Evolutionary conservation across 1,140 invertebrate species (phyloP).

Genomic region (Apolygus lucorum): DNA sequence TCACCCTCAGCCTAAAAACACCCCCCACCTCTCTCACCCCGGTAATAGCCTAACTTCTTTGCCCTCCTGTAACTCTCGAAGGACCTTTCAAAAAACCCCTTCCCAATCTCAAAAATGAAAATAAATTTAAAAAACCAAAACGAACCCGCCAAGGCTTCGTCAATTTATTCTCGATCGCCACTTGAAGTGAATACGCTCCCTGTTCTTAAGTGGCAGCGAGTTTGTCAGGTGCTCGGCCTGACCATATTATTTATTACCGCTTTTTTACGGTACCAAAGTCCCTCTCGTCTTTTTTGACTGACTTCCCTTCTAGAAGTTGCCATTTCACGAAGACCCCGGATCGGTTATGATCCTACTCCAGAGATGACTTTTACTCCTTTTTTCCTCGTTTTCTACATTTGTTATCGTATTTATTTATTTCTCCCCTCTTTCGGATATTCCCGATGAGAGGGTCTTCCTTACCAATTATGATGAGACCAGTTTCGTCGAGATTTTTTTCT

Average conservation of each 20-base stretch:
- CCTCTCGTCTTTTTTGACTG: not conserved
- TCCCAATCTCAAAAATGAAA: not conserved
- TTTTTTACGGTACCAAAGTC: not conserved
- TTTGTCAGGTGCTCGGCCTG: not conserved
- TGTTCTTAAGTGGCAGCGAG: slow-evolving; percentile 15
- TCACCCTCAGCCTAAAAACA: not conserved
- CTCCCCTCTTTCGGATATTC: not conserved
- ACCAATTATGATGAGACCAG: not conserved
- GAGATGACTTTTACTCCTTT: not conserved
- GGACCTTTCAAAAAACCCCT: not conserved
- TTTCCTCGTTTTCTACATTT: not conserved
- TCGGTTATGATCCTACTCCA: not conserved
- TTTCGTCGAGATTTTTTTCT: too few relatives aligned
- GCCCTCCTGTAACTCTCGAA: not conserved
- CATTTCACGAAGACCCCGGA: not conserved
- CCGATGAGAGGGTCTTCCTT: not conserved
- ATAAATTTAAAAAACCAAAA: not conserved
- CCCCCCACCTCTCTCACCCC: not conserved
- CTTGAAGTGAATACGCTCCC: slow-evolving; percentile 15
- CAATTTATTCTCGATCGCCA: slow-evolving; percentile 19
- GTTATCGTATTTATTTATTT: too few relatives aligned
- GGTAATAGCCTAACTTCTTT: not conserved
- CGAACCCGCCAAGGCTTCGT: not conserved
- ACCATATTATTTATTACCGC: slow-evolving; percentile 10
- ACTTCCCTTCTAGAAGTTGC: not conserved